Evolutionary conservation across 2,797 vertebrate genomes (phyloP).

Genomic region (Hirundo rustica): DNA sequence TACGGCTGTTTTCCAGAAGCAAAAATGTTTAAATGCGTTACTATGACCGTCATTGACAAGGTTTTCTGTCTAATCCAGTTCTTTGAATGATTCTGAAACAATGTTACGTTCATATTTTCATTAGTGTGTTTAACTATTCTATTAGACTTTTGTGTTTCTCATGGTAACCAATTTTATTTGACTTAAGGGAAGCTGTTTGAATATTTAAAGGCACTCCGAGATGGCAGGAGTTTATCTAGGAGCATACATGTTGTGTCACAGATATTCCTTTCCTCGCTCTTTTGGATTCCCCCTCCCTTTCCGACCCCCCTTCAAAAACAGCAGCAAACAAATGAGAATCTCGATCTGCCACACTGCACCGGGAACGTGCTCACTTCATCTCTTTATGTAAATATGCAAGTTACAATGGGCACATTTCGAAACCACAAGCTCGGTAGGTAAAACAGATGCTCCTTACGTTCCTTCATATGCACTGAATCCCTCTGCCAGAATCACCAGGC

Average conservation of each 20-base stretch:
- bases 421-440: slow-evolving; percentile 27
- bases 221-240: slow-evolving; percentile 69
- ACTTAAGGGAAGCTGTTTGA: slow-evolving; percentile 63
- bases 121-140: slow-evolving; percentile 20
- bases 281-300: neutral
- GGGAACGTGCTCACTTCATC: slow-evolving; percentile 30
- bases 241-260: slow-evolving; percentile 65
- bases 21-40: slow-evolving; percentile 32
- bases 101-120: slow-evolving; percentile 13
- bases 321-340: slow-evolving; percentile 35
- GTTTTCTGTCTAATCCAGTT: slow-evolving; percentile 5
- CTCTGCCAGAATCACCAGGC: slow-evolving; percentile 41
- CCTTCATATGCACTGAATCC: slow-evolving; percentile 39
- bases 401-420: slow-evolving; percentile 53
- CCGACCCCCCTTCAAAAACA: neutral
- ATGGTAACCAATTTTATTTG: slow-evolving; percentile 68
- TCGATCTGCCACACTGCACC: neutral
- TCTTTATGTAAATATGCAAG: slow-evolving; percentile 48
- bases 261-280: slow-evolving; percentile 54
- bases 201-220: slow-evolving; percentile 67
- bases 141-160: slow-evolving; percentile 70
- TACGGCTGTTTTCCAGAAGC: slow-evolving; percentile 26
- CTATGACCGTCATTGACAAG: neutral
- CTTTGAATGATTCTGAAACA: slow-evolving; percentile 12
- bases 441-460: slow-evolving; percentile 59